These are phyloP conservation scores for Poeciliopsis turrubarensis DNA, from an alignment of 2,113 vertebrate species.

Conservation along the genomic window DNA sequence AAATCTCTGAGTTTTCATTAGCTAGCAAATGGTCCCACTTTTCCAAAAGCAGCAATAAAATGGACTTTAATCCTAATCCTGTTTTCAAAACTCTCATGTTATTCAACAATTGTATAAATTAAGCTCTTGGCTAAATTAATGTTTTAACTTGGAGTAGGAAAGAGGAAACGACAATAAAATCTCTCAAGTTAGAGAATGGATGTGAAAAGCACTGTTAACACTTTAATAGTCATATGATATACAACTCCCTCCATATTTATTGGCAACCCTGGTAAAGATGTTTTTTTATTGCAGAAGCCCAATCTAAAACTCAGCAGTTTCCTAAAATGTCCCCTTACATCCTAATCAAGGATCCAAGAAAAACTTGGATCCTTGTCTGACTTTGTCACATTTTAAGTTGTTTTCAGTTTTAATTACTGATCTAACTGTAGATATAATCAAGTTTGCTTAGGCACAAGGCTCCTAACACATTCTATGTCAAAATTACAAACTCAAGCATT, in stretches of 20 bases:
- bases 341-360: background rate
- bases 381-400: too few species aligned
- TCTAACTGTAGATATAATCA: background rate
- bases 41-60: constrained; percentile 9
- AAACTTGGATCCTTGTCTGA: too few species aligned
- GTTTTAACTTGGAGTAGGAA: background rate
- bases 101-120: constrained; percentile 31
- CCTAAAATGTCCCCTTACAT: background rate
- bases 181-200: background rate
- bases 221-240: background rate
- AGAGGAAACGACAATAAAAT: background rate
- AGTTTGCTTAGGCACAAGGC: background rate
- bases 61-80: constrained; percentile 40
- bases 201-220: background rate
- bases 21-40: constrained; percentile 32
- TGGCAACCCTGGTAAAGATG: background rate
- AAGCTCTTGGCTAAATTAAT: constrained; percentile 23
- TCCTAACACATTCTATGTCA: background rate
- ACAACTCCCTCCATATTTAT: background rate
- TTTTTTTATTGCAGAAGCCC: background rate
- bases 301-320: background rate
- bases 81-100: constrained; percentile 15
- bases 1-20: constrained; percentile 25
- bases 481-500: background rate
- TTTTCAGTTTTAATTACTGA: background rate